These are phyloP conservation scores for Agrochola lychnidis DNA, from an alignment of 2,888 invertebrate species.

Conservation along the genomic window DNA sequence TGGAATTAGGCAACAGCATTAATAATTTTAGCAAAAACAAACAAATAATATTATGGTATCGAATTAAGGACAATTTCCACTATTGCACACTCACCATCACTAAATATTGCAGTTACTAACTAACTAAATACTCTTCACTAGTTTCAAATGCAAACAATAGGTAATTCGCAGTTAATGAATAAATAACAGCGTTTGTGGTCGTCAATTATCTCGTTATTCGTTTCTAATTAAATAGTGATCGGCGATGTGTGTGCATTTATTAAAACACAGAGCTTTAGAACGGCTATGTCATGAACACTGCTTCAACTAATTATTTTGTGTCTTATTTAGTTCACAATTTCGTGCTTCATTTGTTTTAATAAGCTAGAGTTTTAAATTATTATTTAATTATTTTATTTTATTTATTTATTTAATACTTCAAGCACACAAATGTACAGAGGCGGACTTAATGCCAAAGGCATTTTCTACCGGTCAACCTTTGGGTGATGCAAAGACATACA, in stretches of 20 bases:
- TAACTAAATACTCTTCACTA: slow-evolving; percentile 16
- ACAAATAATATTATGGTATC: not conserved
- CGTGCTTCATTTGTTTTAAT: slow-evolving; percentile 3
- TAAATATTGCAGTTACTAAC: not conserved
- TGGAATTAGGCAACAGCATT: not conserved
- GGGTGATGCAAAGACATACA: no score
- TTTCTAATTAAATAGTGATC: slow-evolving; percentile 35
- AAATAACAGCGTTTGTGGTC: slow-evolving; percentile 35
- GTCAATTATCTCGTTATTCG: slow-evolving; percentile 29
- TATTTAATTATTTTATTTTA: not conserved
- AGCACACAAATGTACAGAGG: no score
- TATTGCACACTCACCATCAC: not conserved
- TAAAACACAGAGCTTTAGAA: slow-evolving; percentile 32
- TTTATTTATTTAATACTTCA: no score
- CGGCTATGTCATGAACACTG: slow-evolving; percentile 20
- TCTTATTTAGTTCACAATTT: slow-evolving; percentile 3
- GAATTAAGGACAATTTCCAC: not conserved
- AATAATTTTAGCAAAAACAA: not conserved
- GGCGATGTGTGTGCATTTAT: slow-evolving; percentile 29
- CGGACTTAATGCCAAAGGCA: no score
- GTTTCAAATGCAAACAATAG: slow-evolving; percentile 30
- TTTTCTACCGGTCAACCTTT: no score
- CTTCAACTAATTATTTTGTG: slow-evolving; percentile 27
- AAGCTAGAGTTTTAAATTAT: not conserved
- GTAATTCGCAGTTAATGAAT: slow-evolving; percentile 33